These are phyloP conservation scores for Chloroceryle amazona DNA, from an alignment of 2,797 vertebrate genomes.

Conservation along the genomic window DNA sequence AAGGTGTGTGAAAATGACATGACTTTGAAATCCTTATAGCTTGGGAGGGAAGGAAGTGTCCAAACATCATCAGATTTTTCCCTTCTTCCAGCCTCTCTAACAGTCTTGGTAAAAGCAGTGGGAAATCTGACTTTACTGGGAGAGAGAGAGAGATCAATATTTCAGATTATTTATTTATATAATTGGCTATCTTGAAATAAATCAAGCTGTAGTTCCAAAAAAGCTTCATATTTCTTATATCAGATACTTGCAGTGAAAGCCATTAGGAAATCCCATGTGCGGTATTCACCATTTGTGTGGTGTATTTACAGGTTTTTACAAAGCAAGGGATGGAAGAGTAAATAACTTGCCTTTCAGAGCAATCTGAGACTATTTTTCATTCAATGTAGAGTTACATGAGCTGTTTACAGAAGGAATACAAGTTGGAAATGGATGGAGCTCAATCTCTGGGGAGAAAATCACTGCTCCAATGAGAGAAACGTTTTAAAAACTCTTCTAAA, in stretches of 20 bases:
- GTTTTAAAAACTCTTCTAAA: not conserved
- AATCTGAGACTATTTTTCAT: not conserved
- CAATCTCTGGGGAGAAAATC: not conserved
- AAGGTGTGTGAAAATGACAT: not conserved
- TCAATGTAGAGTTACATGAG: not conserved
- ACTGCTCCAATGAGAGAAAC: not conserved
- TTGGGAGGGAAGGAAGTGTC: not conserved
- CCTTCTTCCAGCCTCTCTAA: not conserved
- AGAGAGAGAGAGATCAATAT: not conserved
- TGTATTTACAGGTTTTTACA: not conserved
- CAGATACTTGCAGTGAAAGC: not conserved
- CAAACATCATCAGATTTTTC: not conserved
- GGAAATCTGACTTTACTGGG: constrained; percentile 1
- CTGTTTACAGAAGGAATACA: not conserved
- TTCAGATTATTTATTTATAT: constrained; percentile 48
- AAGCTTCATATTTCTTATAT: constrained; percentile 40
- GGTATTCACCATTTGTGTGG: not conserved
- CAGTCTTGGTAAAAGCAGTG: not conserved
- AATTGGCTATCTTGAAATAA: constrained; percentile 32
- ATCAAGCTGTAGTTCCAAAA: constrained; percentile 27
- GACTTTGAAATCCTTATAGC: not conserved
- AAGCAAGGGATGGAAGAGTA: not conserved
- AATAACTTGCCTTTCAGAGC: not conserved
- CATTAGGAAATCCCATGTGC: constrained; percentile 17
- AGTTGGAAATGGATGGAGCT: not conserved